phyloP scores from a whole-genome alignment of 2,797 vertebrate species.

The Pseudomugil tenellus region DNA sequence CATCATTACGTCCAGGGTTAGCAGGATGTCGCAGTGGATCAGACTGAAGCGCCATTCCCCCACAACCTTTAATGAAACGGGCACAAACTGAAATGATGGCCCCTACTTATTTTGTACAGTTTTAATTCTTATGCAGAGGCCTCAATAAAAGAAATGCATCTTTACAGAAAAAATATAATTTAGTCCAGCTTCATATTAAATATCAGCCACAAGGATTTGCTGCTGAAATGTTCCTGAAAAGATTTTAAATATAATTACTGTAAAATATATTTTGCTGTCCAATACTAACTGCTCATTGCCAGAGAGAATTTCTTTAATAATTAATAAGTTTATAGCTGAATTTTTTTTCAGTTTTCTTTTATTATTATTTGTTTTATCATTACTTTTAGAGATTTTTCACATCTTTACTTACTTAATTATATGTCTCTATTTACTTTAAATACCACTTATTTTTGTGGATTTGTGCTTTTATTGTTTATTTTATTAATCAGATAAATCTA shows the following conservation, averaged over 20 bases:
- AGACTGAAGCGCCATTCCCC: conserved; percentile 85
- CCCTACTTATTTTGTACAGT: not conserved
- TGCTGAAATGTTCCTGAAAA: not conserved
- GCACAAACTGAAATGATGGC: not conserved
- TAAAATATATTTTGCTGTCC: not conserved
- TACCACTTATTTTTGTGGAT: no score
- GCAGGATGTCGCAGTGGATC: conserved; percentile 84
- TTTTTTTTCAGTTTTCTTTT: no score
- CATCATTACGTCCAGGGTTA: conserved; percentile 87
- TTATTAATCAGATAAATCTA: no score
- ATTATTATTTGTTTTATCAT: no score
- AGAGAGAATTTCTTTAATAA: not conserved
- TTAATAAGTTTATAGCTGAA: no score
- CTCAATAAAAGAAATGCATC: not conserved
- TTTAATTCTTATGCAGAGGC: not conserved
- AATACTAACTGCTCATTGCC: not conserved
- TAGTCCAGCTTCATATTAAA: not conserved
- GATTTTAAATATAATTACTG: not conserved
- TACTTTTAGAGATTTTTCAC: no score
- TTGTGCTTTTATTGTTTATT: no score
- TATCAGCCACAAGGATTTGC: not conserved
- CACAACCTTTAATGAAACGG: conserved; percentile 74
- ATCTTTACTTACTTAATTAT: no score
- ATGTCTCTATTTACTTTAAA: no score
- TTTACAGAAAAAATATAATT: not conserved